A percentile compares a stretch with the other conserved stretches of the same genome.
Evolutionary conservation across 2,113 vertebrate species (phyloP).

Genomic region (Pangasianodon hypophthalmus): DNA sequence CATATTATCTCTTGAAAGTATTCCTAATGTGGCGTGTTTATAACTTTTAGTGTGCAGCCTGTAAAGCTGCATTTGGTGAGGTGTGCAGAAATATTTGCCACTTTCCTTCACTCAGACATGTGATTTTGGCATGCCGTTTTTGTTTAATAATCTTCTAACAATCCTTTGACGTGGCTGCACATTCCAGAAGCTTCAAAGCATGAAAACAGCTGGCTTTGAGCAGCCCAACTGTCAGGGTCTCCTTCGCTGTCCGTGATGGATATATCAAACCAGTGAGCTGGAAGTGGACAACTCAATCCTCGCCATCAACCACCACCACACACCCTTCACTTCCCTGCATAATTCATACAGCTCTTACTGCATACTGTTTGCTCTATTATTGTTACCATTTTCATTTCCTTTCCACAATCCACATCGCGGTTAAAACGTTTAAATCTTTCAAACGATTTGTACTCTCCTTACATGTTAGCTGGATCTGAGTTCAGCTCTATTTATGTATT

Average conservation of each 20-base stretch:
- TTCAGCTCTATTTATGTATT: slow-evolving; percentile 9
- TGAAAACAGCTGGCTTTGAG: slow-evolving; percentile 79
- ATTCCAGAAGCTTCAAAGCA: slow-evolving; percentile 72
- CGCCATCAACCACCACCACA: slow-evolving; percentile 52
- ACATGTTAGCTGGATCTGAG: background rate
- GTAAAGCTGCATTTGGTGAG: background rate
- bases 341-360: slow-evolving; percentile 64
- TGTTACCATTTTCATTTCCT: background rate
- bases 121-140: slow-evolving; percentile 74
- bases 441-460: slow-evolving; percentile 18
- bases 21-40: background rate
- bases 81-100: slow-evolving; percentile 45
- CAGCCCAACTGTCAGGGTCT: slow-evolving; percentile 78
- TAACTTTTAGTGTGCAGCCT: slow-evolving; percentile 1
- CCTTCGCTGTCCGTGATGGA: slow-evolving; percentile 79
- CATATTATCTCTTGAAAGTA: background rate
- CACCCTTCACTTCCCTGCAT: slow-evolving; percentile 63
- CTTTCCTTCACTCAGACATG: slow-evolving; percentile 65
- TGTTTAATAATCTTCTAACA: slow-evolving; percentile 75
- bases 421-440: background rate
- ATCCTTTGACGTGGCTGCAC: slow-evolving; percentile 74
- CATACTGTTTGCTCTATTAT: slow-evolving; percentile 15
- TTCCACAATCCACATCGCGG: background rate
- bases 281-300: slow-evolving; percentile 78
- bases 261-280: slow-evolving; percentile 77